Evolutionary conservation across 2,888 invertebrate genomes (phyloP).

Genomic region (Zonitis immaculata): DNA sequence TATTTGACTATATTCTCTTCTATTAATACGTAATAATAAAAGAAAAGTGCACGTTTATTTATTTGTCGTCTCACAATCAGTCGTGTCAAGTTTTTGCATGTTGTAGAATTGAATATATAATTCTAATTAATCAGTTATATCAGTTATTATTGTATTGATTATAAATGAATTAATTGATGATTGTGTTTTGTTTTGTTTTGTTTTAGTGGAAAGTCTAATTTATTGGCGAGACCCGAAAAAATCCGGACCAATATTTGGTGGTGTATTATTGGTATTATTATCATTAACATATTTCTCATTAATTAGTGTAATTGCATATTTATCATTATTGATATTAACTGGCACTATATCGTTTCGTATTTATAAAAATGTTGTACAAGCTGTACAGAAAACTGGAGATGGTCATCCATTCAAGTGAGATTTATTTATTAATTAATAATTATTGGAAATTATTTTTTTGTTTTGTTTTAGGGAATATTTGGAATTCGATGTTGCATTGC

Average conservation of each 20-base stretch:
- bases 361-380: slow-evolving; percentile 92
- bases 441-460: too few species aligned
- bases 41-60: too few species aligned
- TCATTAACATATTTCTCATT: slow-evolving; percentile 93
- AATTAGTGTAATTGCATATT: slow-evolving; percentile 92
- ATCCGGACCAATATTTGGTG: slow-evolving; percentile 90
- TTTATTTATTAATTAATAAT: slow-evolving; percentile 10
- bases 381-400: slow-evolving; percentile 93
- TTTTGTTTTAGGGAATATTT: slow-evolving; percentile 64
- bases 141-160: too few species aligned
- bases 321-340: slow-evolving; percentile 77
- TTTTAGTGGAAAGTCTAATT: slow-evolving; percentile 89
- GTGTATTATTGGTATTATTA: slow-evolving; percentile 81
- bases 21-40: too few species aligned
- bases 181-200: too few species aligned
- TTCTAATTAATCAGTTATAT: too few species aligned
- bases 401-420: slow-evolving; percentile 98
- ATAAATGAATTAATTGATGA: too few species aligned
- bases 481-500: slow-evolving; percentile 81
- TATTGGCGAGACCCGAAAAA: slow-evolving; percentile 97
- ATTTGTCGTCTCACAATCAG: too few species aligned
- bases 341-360: slow-evolving; percentile 92
- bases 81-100: too few species aligned
- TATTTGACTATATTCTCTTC: too few species aligned
- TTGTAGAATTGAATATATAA: too few species aligned